Conservation (phyloP, 2,113 vertebrate genomes). For the Sciurus niger region DNA sequence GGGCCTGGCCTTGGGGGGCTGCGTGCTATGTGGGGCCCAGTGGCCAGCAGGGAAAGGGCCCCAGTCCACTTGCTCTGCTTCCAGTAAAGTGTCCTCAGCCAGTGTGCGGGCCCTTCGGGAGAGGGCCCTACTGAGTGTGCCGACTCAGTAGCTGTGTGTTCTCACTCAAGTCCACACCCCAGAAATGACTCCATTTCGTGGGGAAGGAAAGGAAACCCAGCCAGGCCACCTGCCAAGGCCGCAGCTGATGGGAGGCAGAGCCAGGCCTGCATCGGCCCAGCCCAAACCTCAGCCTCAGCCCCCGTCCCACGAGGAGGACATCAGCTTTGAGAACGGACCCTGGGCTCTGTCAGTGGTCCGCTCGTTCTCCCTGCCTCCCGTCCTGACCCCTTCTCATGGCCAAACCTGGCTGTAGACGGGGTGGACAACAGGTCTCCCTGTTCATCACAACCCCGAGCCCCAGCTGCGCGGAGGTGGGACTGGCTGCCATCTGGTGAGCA, state of each 20-base stretch:
- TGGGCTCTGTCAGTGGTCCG: fast-evolving
- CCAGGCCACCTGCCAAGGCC: neutral
- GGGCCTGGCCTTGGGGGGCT: neutral
- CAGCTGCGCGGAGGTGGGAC: neutral
- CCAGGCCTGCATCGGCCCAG: neutral
- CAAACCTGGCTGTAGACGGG: neutral
- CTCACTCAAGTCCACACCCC: neutral
- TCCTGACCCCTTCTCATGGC: neutral
- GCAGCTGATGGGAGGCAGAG: neutral
- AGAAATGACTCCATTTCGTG: neutral
- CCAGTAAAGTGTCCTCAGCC: fast-evolving
- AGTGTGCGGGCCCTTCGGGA: fast-evolving
- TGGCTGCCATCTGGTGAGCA: neutral
- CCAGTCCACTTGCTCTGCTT: neutral
- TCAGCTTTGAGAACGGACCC: neutral
- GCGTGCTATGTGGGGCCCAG: fast-evolving
- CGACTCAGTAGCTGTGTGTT: fast-evolving
- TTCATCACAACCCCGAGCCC: neutral
- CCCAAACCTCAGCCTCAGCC: neutral
- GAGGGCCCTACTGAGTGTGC: no score
- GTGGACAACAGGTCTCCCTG: neutral
- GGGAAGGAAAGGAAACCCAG: neutral
- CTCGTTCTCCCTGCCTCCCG: no score
- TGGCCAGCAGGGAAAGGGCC: neutral
- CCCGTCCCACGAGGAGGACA: fast-evolving